These are phyloP conservation scores for Mylabris sibirica DNA, from an alignment of 2,888 invertebrate genomes.

Conservation along the genomic window DNA sequence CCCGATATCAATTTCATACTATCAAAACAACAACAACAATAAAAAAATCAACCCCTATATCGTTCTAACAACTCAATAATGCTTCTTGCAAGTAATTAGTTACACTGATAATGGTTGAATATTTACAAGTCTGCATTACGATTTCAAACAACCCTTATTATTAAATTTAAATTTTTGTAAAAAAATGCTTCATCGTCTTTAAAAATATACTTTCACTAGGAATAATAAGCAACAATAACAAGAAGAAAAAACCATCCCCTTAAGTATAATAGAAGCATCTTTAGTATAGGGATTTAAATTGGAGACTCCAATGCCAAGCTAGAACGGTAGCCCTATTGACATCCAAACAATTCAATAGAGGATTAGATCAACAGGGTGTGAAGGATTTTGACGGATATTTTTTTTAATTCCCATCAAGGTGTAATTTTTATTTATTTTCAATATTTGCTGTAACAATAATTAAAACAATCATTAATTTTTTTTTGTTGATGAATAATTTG, in stretches of 20 bases:
- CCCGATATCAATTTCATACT: slow-evolving; percentile 29
- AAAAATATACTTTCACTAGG: not conserved
- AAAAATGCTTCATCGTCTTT: slow-evolving; percentile 19
- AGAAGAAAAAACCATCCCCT: not conserved
- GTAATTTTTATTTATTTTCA: not conserved
- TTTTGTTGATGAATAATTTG: too few species aligned
- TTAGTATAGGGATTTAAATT: slow-evolving; percentile 11
- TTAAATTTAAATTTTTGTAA: not conserved
- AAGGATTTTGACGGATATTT: slow-evolving; percentile 16
- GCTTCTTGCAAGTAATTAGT: too few species aligned
- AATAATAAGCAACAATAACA: not conserved
- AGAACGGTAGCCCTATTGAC: slow-evolving; percentile 42
- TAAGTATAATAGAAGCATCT: slow-evolving; percentile 5
- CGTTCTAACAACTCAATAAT: not conserved
- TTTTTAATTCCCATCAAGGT: not conserved
- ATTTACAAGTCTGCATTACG: slow-evolving; percentile 30
- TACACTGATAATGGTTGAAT: too few species aligned
- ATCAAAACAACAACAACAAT: too few species aligned
- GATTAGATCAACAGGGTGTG: slow-evolving; percentile 33
- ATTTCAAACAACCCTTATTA: slow-evolving; percentile 31
- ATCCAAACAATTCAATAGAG: slow-evolving; percentile 25
- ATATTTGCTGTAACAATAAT: not conserved
- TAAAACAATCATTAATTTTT: not conserved
- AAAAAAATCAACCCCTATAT: not conserved
- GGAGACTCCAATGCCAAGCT: slow-evolving; percentile 37